Evolutionary conservation across 2,888 invertebrate genomes (phyloP), one percentile per base, ranked within the genome.

Genomic region (Drosophila formosana): DNA sequence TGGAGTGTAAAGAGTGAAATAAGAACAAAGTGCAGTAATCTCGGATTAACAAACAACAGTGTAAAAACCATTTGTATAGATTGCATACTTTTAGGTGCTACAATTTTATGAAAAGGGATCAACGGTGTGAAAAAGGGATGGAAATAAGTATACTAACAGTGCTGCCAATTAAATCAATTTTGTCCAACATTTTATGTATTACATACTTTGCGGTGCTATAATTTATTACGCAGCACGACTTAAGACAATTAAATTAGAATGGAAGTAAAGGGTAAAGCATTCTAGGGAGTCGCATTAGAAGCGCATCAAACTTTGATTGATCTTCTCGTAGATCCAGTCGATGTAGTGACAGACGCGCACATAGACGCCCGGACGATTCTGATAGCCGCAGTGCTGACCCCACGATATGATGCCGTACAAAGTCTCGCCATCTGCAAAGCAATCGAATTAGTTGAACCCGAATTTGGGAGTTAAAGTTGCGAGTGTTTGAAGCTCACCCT

Each of bases 311-410:
- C 83, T 88, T 39, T 90, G 80, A 67, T 90, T 90, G 51, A 95
- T 94, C 83, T 94, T 94, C 53, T 93, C 92, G 70, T 94, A 94
- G 66, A 96, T 95, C 96, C 96, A 96, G 69, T 94, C 92, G 51
- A 94, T 93, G 87, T 95, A 96, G 82, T 94, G 91, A 9, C 94
- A 93, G 9, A 96, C 93, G 61, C 94, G 94, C 1, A 95, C 95
- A 89, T 96, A 96, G 43, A 96, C 96, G 2, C 96, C 96, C 0
- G 96, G 96, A 85, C 95, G 95, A 88, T 96, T 95, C 7, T 94
- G 94, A 78, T 94, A 93, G 5, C 96, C 96, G 80, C 96, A 96
- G 64, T 95, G 95, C 74, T 95, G 95, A 11, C 96, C 96, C 96
- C 96, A 96, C 34, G 96, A 96, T 26, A 96, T 96, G 8, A 96